Base-by-base conservation (phyloP, 2,113 vertebrate genomes). In the Probosciger aterrimus region DNA sequence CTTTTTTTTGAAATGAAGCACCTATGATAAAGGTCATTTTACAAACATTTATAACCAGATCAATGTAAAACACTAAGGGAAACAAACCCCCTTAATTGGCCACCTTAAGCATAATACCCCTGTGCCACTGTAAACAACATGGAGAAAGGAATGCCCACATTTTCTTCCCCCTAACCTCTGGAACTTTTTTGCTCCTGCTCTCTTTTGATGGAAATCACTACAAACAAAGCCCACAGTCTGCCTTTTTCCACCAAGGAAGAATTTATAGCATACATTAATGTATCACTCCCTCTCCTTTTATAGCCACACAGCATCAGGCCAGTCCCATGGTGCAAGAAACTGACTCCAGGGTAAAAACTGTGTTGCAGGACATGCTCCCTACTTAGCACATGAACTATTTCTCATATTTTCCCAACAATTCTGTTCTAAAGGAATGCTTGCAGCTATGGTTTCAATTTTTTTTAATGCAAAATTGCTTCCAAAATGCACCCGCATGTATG, bases 51-150 rank as follows among this genome's bases (percentile, higher is more conserved):
- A 20, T 74, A 57, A 76, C 4, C 11, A 49, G 8, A 44, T n/a
- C 19, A 39, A 52, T 33, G 83, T 8, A 33, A 79, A 50, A 43
- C 18, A 7, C 9, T 30, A 60, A 60, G 27, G 50, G 57, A 86
- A 77, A 67, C 20, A 31, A 7, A 31, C 0, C 0, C 23, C 3
- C 30, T 81, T 2, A 0, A 59, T 33, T 86, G 52, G 17, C 39
- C 27, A 55, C 41, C 8, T 53, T 53, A 78, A 30, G 49, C 0
- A 1, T 52, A 35, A 9, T 22, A 13, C 23, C 7, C 19, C 33
- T n/a, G 35, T 83, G 28, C 19, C 10, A 9, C 23, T 78, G 30
- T 43, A 73, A 82, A 20, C 30, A 55, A 37, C 11, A 30, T 27
- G 7, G 19, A 17, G 65, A 73, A 62, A 67, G 7, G 16, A 82